Evolutionary conservation across 1,140 invertebrate species (phyloP), one percentile per base, ranked within the genome.

Genomic region (Halotydeus destructor): DNA sequence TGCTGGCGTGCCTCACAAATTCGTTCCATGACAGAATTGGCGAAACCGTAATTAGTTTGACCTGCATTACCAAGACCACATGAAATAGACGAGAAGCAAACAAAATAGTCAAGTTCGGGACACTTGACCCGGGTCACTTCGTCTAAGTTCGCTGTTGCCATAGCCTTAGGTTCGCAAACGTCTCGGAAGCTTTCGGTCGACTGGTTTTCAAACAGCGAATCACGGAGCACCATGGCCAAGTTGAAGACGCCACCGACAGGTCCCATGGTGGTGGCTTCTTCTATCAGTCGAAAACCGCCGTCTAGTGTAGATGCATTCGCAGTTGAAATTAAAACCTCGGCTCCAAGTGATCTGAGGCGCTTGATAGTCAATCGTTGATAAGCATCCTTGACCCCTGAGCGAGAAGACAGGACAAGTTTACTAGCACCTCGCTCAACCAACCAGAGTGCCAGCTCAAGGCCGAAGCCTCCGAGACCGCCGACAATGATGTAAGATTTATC

Each of bases 1-100:
- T 65, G 64, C 55, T 76, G 75, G 44, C 91, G 69, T 38, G 72
- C 66, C 62, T 96, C 88, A 51, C 78, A 76, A 28, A 96, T 75
- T 39, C 88, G 70, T 61, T 96, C 91, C 85, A 94, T 96, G 4
- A 76, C 75, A 0, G 85, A 91, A 61, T 97, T 97, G 21, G 89
- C 85, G 49, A 82, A 69, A 40, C 86, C 89, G 55, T 97, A 97
- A 63, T 96, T 97, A 14, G 75, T 70, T 62, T 97, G 89, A 1
- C 89, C 89, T 41, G 75, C 69, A 61, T 96, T 96, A 43, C 91
- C 91, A 41, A 84, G 71, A 5, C 88, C 88, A 60, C 85, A 88
- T 11, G 79, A 79, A 19, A 96, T 75, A 19, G 83, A 89, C 9
- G 89, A 97, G 64, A 96, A 97, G 12, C 72, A 77, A 9, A 88